Evolutionary conservation across 1,140 invertebrate species (phyloP), one percentile per base, ranked within the genome.

Genomic region (Anastrepha ludens): DNA sequence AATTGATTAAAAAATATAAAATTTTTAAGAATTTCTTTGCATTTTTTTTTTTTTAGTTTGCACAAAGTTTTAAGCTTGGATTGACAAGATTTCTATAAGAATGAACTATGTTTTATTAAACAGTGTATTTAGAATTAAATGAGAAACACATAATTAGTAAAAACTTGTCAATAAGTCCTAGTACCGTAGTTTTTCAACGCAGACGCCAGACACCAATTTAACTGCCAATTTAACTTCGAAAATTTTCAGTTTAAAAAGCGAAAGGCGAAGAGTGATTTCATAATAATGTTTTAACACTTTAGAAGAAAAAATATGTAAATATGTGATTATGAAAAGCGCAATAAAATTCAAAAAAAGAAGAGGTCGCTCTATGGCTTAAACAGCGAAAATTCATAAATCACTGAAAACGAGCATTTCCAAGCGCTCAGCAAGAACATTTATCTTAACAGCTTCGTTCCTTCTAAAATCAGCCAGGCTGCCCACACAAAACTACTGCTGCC

Each of bases 341-440:
- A 58, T 58, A 58, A 58, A 58, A 41, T 67, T 29, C 29, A 29
- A 0, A 29, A 29, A 29, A 29, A 29, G 29, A 29, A 29, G 29
- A 29, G 29, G 29, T 29, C 29, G 29, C 29, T 29, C 29, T 29
- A 29, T 1, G 29, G 65, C 29, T 29, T 8, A 67, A 41, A 67
- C 39, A 39, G 39, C 65, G 44, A 74, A 74, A 74, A 74, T 47
- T 47, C 44, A 47, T 13, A n/a, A 20, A 47, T 20, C 7, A n/a
- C 17, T 74, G 70, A 74, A 74, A 67, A 74, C 44, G 4, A 41
- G 44, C 17, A 74, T 81, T 81, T 3, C 13, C 74, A 20, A 55
- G 74, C 74, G 29, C 47, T 58, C 50, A 81, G 8, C 74, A 81
- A 50, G 74, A 81, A 81, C 74, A 81, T 81, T 81, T 55, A 58